Evolutionary conservation across 2,888 invertebrate species (phyloP), one percentile per base, ranked within the genome.

Genomic region (Agrochola lychnidis): DNA sequence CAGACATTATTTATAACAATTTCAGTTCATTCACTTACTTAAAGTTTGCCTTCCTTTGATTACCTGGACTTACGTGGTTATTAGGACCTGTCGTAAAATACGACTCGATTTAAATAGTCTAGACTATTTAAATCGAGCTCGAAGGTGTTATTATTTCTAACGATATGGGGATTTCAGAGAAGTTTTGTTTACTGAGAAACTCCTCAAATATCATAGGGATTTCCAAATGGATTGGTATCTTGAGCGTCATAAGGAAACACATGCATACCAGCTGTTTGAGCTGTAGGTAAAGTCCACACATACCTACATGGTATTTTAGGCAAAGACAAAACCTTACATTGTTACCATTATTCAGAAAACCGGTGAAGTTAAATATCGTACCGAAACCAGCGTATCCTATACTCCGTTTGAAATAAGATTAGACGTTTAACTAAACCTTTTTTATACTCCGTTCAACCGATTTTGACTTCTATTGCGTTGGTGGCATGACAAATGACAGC

Each of bases 1-100:
- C 87, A 87, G 88, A 87, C 90, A 91, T 82, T 79, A 64, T 91
- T 91, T 88, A 91, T 91, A 82, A 85, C 76, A 82, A 80, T 79
- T 83, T 82, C 66, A 87, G 79, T 84, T 80, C 83, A 63, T 84
- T 86, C 83, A 77, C 87, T 73, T 76, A 79, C 73, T n/a, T n/a
- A n/a, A n/a, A 73, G 70, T 6, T 56, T 72, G 25, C 70, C 42
- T 73, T 73, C 67, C 40, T 84, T 86, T 90, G 85, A 89, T 92
- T 93, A 90, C 89, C 87, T 85, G 78, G 89, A 83, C 87, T 85
- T 88, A 86, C 86, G 7, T 77, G 80, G 84, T 81, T 86, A 87
- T 89, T 87, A 88, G 78, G 79, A 81, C 78, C 73, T 57, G 42
- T 83, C 84, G 71, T 84, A 79, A 86, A 87, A 80, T 64, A 82